A percentile compares a stretch with the other conserved stretches of the same genome.
phyloP scores from a whole-genome alignment of 2,888 invertebrate genomes.

The Megamerina dolium region DNA sequence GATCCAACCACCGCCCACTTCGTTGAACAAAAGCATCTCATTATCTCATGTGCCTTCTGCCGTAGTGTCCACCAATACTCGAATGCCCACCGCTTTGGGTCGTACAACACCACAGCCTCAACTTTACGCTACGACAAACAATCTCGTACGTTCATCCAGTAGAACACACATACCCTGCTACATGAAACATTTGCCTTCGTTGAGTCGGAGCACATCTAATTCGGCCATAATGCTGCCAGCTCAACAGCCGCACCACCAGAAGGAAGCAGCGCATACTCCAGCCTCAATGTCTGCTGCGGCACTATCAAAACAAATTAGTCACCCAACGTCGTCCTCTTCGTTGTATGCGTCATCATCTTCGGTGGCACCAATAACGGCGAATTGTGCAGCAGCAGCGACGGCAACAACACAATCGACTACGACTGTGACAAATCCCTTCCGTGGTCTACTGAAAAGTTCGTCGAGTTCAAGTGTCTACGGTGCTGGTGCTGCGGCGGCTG shows the following conservation, averaged over 20 bases:
- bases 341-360: slow-evolving; percentile 11
- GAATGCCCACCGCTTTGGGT: slow-evolving; percentile 3
- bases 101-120: slow-evolving; percentile 1
- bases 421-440: slow-evolving; percentile 14
- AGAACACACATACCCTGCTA: slow-evolving; percentile 48
- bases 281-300: slow-evolving; percentile 12
- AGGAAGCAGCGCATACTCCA: slow-evolving; percentile 5
- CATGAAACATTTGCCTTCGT: slow-evolving; percentile 42
- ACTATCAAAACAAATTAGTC: slow-evolving; percentile 12
- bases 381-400: slow-evolving; percentile 16
- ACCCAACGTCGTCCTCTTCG: slow-evolving; percentile 7
- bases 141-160: slow-evolving; percentile 34
- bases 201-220: slow-evolving; percentile 47
- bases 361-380: slow-evolving; percentile 15
- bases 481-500: slow-evolving; percentile 5
- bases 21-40: slow-evolving; percentile 45
- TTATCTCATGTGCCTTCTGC: slow-evolving; percentile 41
- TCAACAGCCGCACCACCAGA: slow-evolving; percentile 6
- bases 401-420: slow-evolving; percentile 12
- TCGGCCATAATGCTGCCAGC: slow-evolving; percentile 38
- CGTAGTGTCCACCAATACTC: no score
- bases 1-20: not conserved
- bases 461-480: slow-evolving; percentile 47
- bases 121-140: slow-evolving; percentile 1
- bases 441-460: slow-evolving; percentile 42